phyloP scores from a whole-genome alignment of 2,113 vertebrate genomes.

The Galemys pyrenaicus region DNA sequence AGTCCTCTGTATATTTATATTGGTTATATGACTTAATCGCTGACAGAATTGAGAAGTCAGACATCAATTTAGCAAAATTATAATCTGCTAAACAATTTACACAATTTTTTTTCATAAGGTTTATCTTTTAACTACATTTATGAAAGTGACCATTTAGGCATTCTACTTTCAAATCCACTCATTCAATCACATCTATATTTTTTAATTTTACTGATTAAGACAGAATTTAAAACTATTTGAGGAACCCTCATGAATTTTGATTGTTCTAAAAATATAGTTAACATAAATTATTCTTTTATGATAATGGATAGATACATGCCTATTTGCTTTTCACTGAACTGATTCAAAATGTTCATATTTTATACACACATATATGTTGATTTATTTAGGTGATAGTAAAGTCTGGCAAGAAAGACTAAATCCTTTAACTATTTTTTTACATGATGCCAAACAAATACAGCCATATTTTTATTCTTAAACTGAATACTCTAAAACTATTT shows the following conservation, averaged over 20 bases:
- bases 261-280: background rate
- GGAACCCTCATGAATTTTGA: background rate
- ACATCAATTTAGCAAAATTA: background rate
- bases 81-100: background rate
- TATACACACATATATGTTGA: background rate
- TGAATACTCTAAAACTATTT: background rate
- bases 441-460: background rate
- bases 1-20: background rate
- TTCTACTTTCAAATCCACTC: background rate
- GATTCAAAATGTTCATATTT: background rate
- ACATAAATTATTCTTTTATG: slow-evolving; percentile 24
- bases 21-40: background rate
- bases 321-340: background rate
- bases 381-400: background rate
- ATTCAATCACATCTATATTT: slow-evolving; percentile 3
- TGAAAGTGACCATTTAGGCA: background rate
- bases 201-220: slow-evolving; percentile 21
- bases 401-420: background rate
- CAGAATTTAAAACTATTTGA: background rate
- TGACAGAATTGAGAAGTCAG: background rate
- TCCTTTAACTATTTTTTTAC: background rate
- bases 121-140: background rate
- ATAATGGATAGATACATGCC: background rate
- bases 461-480: background rate
- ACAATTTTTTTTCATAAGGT: background rate